A percentile compares a stretch with the other conserved stretches of the same genome.
phyloP scores from a whole-genome alignment of 2,888 invertebrate species.

The Liposcelis brunnea region DNA sequence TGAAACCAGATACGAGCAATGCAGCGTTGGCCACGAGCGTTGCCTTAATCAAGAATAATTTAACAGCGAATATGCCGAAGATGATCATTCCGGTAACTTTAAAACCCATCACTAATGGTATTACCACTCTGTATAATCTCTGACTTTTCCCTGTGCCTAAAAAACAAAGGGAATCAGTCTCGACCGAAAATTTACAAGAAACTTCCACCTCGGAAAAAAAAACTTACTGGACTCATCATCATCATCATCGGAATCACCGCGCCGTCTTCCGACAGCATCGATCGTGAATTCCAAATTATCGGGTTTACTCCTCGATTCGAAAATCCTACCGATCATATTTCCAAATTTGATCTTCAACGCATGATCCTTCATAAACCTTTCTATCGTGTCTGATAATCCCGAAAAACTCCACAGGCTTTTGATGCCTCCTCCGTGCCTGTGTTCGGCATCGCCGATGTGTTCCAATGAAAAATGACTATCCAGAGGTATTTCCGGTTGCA shows the following conservation, averaged over 20 bases:
- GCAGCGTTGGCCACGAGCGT: constrained; percentile 8
- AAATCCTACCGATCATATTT: not conserved
- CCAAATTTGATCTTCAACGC: constrained; percentile 5
- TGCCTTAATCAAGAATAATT: constrained; percentile 10
- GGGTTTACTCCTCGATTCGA: constrained; percentile 1
- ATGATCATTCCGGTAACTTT: constrained; percentile 9
- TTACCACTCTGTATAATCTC: constrained; percentile 1
- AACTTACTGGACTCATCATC: too few species aligned
- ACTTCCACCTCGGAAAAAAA: too few species aligned
- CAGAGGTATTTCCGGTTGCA: not conserved
- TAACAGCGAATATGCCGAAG: constrained; percentile 8
- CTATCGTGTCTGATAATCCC: not conserved
- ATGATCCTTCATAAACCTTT: not conserved
- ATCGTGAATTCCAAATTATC: constrained; percentile 2
- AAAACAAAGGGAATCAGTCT: not conserved
- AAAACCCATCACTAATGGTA: constrained; percentile 10
- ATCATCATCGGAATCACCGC: too few species aligned
- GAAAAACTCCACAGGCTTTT: not conserved
- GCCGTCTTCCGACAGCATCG: not conserved
- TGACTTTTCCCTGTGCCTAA: constrained; percentile 2
- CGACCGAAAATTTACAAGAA: too few species aligned
- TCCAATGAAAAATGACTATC: constrained; percentile 1
- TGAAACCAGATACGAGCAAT: constrained; percentile 6
- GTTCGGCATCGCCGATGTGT: not conserved
- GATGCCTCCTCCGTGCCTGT: not conserved